Evolutionary conservation across 2,888 invertebrate species (phyloP), one percentile per base, ranked within the genome.

Genomic region (Tiliacea citrago): DNA sequence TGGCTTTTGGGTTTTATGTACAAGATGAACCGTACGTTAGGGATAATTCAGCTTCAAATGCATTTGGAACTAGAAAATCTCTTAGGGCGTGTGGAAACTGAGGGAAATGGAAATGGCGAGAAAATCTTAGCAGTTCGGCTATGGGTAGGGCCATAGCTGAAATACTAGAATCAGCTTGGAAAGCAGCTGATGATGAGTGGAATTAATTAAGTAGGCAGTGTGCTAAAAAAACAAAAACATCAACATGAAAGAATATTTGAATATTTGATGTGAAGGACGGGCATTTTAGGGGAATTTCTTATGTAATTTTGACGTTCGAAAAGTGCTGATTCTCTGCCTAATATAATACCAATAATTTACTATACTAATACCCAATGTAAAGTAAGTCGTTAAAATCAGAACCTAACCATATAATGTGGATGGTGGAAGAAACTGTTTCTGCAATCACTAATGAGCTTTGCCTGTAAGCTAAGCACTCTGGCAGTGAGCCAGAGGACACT

Each of bases 391-490:
- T 21, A 63, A 69, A 75, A 78, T 63, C 53, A 63, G 75, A 73
- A 75, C 53, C 47, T 57, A 65, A 39, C 65, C 45, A 61, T 73
- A 47, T 55, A 49, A 63, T 70, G 67, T 70, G 39, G 42, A 62
- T 72, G 66, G 58, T 53, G 57, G 51, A 79, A 79, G 61, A 73
- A 82, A 73, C 47, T 57, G 57, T 79, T 75, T 75, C 66, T 75
- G 63, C 75, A 65, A 57, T 49, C 70, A 66, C 73, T 83, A 73
- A 83, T 82, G 83, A 79, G 82, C 70, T 82, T 70, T 71, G 75
- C 70, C 75, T 82, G 75, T 57, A 75, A 68, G 79, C 83, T 82
- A 82, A 82, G 83, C 70, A 83, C 68, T 45, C 57, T 82, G 83
- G 82, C 82, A 68, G 35, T 3, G 42, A 24, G 82, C 82, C 82